Evolutionary conservation across 2,113 vertebrate genomes (phyloP).

Genomic region (Mus spicilegus): DNA sequence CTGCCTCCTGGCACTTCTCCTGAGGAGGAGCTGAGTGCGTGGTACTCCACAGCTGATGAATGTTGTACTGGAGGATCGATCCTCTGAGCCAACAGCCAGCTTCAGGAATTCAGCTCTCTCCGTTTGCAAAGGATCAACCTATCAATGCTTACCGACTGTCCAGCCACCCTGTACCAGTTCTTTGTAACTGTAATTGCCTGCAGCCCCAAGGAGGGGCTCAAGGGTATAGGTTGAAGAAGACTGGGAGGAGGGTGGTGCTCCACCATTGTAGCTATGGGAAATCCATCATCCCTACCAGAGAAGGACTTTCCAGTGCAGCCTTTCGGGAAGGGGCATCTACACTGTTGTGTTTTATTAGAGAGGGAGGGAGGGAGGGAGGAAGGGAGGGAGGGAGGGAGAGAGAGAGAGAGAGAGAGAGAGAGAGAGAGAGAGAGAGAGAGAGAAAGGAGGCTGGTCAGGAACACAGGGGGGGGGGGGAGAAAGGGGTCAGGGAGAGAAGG

Average conservation of each 20-base stretch:
- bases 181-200: neutral
- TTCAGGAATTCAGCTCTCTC: neutral
- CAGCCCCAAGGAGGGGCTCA: neutral
- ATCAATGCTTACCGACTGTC: neutral
- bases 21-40: neutral
- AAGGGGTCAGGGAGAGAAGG: too few species aligned
- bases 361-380: too few species aligned
- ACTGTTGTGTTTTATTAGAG: too few species aligned
- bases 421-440: too few species aligned
- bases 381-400: too few species aligned
- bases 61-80: neutral
- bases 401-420: too few species aligned
- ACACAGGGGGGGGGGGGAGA: too few species aligned
- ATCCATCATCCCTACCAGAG: too few species aligned
- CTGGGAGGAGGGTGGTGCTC: neutral
- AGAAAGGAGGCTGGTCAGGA: too few species aligned
- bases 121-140: neutral
- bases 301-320: neutral
- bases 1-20: neutral
- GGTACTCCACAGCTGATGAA: neutral
- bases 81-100: neutral
- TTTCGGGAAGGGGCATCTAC: neutral
- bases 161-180: neutral
- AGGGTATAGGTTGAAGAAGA: neutral
- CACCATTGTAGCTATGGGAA: neutral